Conservation (phyloP, 1,140 invertebrate species). For the Drosophila ironensis region DNA sequence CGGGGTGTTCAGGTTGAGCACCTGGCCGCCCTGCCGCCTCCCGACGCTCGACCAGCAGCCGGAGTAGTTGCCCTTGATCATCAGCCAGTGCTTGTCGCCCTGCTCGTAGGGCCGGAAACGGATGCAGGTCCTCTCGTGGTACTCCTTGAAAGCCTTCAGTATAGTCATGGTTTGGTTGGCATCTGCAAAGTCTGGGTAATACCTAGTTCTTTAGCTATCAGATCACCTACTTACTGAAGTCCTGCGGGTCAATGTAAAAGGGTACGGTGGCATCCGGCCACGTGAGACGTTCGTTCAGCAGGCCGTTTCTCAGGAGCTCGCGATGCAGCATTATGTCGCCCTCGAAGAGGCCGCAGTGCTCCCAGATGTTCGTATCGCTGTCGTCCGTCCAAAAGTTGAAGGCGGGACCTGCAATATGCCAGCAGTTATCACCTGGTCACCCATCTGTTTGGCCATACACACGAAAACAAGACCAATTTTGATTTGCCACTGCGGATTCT, state of each 20-base stretch:
- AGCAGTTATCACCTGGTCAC: neutral
- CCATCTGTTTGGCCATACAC: no score
- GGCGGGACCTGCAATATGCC: slow-evolving; percentile 82
- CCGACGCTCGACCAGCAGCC: slow-evolving; percentile 93
- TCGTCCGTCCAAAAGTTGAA: slow-evolving; percentile 85
- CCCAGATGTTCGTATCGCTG: slow-evolving; percentile 86
- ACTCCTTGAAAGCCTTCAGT: slow-evolving; percentile 86
- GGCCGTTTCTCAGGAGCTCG: slow-evolving; percentile 83
- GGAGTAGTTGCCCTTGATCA: slow-evolving; percentile 86
- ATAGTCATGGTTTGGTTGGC: slow-evolving; percentile 84
- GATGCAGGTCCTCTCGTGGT: slow-evolving; percentile 88
- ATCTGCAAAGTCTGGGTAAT: slow-evolving; percentile 11
- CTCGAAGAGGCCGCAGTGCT: slow-evolving; percentile 84
- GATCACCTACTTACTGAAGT: slow-evolving; percentile 84
- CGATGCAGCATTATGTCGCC: slow-evolving; percentile 84
- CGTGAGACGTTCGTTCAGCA: slow-evolving; percentile 84
- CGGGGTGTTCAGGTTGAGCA: slow-evolving; percentile 84
- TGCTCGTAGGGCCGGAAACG: slow-evolving; percentile 87
- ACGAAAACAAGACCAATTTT: no score
- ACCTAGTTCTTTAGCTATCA: neutral
- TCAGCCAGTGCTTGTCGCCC: slow-evolving; percentile 85
- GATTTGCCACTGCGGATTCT: no score
- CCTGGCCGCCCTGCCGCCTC: slow-evolving; percentile 84
- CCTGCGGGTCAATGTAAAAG: slow-evolving; percentile 85
- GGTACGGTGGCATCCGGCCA: slow-evolving; percentile 87